Evolutionary conservation across 2,888 invertebrate genomes (phyloP).

Genomic region (Coleophora deauratella): DNA sequence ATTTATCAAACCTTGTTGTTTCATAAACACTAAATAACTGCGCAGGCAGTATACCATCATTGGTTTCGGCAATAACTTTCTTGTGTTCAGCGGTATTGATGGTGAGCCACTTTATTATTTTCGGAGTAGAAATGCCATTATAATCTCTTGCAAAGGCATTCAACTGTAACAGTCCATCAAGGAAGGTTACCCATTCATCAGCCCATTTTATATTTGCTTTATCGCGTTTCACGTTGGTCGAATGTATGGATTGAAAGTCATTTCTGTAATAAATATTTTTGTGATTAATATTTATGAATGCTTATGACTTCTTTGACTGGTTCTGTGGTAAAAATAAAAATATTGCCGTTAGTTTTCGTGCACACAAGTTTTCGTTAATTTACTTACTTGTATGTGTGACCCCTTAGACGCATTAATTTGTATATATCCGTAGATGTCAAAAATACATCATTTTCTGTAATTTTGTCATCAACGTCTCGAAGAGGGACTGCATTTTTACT

Average conservation of each 20-base stretch:
- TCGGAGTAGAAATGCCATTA: conserved; percentile 23
- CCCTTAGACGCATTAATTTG: conserved; percentile 24
- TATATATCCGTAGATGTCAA: conserved; percentile 25
- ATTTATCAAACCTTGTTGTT: conserved; percentile 18
- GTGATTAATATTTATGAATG: too few species aligned
- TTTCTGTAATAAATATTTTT: conserved; percentile 22
- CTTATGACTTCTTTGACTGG: too few species aligned
- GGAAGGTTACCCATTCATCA: conserved; percentile 26
- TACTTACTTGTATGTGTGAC: conserved; percentile 29
- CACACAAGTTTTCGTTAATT: conserved; percentile 2
- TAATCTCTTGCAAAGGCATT: conserved; percentile 21
- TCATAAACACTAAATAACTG: conserved; percentile 16
- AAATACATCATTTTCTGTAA: conserved; percentile 11
- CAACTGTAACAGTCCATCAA: conserved; percentile 30
- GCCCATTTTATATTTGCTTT: conserved; percentile 24
- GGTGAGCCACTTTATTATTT: conserved; percentile 19
- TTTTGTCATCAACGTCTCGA: conserved; percentile 6
- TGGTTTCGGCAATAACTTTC: not conserved
- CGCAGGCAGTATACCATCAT: conserved; percentile 14
- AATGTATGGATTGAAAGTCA: conserved; percentile 25
- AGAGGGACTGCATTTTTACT: not conserved
- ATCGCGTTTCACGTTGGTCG: conserved; percentile 16
- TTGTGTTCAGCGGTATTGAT: conserved; percentile 23
- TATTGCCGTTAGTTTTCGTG: too few species aligned
- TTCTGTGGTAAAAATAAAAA: too few species aligned